Percentiles rank a stretch among this genome's conserved stretches.
phyloP scores from a whole-genome alignment of 2,888 invertebrate genomes.

The Polydesmus complanatus region DNA sequence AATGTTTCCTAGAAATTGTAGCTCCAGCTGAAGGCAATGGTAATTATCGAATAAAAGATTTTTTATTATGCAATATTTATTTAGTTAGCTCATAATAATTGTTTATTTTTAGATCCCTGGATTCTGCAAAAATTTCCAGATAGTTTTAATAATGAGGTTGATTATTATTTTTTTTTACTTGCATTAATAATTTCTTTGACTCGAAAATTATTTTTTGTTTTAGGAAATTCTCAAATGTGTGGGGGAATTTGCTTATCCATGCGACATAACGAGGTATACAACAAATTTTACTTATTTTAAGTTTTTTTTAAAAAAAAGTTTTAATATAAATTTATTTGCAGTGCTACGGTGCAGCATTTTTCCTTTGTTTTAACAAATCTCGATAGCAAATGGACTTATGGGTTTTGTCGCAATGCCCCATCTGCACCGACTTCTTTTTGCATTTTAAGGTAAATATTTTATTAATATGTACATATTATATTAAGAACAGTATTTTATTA shows the following conservation, averaged over 20 bases:
- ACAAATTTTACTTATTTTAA: not conserved
- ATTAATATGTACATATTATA: not conserved
- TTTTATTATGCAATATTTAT: conserved; percentile 8
- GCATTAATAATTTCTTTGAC: not conserved
- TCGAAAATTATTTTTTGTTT: conserved; percentile 13
- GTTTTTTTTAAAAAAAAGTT: not conserved
- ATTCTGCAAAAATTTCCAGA: conserved; percentile 75
- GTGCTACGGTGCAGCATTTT: conserved; percentile 77
- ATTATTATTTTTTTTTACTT: conserved; percentile 3
- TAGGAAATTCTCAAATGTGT: conserved; percentile 66
- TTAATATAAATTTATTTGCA: conserved; percentile 35
- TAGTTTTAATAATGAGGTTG: conserved; percentile 54
- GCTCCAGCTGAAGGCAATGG: conserved; percentile 44
- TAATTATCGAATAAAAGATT: not conserved
- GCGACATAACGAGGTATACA: conserved; percentile 59
- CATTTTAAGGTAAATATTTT: conserved; percentile 32
- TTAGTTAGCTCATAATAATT: too few relatives aligned
- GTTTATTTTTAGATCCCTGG: conserved; percentile 45
- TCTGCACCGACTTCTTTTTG: conserved; percentile 61
- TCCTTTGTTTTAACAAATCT: conserved; percentile 91
- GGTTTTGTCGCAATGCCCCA: conserved; percentile 90
- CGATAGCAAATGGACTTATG: conserved; percentile 93
- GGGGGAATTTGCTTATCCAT: conserved; percentile 83
- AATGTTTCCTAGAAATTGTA: conserved; percentile 69
- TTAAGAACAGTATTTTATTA: too few relatives aligned